Conservation (phyloP, 2,113 vertebrate genomes). For the Eurypyga helias region DNA sequence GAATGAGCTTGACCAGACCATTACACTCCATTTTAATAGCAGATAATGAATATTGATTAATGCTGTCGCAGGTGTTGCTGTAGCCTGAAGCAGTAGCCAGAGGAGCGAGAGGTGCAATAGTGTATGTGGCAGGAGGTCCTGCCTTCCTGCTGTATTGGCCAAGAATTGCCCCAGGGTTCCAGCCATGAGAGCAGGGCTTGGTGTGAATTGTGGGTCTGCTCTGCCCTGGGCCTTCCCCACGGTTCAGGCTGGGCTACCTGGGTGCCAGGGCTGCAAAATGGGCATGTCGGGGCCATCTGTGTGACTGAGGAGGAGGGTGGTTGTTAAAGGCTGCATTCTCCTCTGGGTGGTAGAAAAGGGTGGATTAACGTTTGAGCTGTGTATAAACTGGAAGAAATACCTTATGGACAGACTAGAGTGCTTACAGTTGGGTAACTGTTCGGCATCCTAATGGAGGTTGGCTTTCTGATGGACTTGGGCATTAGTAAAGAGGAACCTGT, state of each 20-base stretch:
- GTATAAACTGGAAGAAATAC: not conserved
- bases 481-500: not conserved
- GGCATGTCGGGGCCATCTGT: fast-evolving
- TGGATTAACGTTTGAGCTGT: not conserved
- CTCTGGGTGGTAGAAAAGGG: not conserved
- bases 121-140: fast-evolving
- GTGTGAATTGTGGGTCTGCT: not conserved
- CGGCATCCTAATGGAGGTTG: not conserved
- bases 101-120: not conserved
- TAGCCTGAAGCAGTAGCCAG: not conserved
- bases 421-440: not conserved
- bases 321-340: not conserved
- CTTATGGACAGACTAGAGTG: not conserved
- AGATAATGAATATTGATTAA: not conserved
- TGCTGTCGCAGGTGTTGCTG: not conserved
- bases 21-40: not conserved
- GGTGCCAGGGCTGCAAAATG: not conserved
- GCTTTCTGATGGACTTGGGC: not conserved
- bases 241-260: not conserved
- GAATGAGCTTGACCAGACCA: not conserved
- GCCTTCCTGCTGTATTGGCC: not conserved
- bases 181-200: not conserved
- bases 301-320: not conserved
- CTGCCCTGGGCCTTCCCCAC: fast-evolving
- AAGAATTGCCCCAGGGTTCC: not conserved